A percentile compares a stretch with the other conserved stretches of the same genome.
Conservation (phyloP, 2,797 vertebrate genomes). For the Artibeus jamaicensis region DNA sequence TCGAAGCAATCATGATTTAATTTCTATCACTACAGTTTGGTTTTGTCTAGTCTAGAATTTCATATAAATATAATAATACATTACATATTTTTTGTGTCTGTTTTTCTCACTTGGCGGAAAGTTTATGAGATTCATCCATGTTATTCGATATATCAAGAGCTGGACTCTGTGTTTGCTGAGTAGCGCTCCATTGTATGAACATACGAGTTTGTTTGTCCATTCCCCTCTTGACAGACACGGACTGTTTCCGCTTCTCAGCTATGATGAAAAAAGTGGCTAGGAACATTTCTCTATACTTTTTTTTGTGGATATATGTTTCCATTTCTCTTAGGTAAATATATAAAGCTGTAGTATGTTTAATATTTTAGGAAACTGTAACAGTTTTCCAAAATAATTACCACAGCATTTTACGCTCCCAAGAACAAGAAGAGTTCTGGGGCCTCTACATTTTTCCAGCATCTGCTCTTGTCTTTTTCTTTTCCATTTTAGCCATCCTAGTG, state of each 20-base stretch:
- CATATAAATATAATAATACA: not conserved
- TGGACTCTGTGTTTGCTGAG: not conserved
- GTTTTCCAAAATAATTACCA: slow-evolving; percentile 4
- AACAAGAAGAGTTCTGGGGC: not conserved
- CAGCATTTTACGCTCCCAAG: not conserved
- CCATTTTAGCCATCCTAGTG: not conserved
- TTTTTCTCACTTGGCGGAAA: slow-evolving; percentile 35
- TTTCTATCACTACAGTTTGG: slow-evolving; percentile 20
- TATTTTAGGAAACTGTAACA: slow-evolving; percentile 28
- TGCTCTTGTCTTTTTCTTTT: not conserved
- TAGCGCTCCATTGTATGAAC: not conserved
- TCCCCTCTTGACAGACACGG: not conserved
- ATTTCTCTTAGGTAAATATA: slow-evolving; percentile 41
- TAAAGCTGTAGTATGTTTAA: slow-evolving; percentile 20
- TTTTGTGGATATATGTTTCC: not conserved
- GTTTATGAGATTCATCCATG: not conserved
- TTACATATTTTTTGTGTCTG: slow-evolving; percentile 5
- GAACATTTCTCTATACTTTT: not conserved
- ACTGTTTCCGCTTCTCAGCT: not conserved
- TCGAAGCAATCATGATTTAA: slow-evolving; percentile 9
- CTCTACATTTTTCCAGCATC: not conserved
- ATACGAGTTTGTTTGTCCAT: not conserved
- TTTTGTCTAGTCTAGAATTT: slow-evolving; percentile 54
- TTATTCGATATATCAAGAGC: not conserved
- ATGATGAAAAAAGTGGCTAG: slow-evolving; percentile 6